Evolutionary conservation across 1,140 invertebrate species (phyloP), one percentile per base, ranked within the genome.

Genomic region (Meloidogyne floridensis): DNA sequence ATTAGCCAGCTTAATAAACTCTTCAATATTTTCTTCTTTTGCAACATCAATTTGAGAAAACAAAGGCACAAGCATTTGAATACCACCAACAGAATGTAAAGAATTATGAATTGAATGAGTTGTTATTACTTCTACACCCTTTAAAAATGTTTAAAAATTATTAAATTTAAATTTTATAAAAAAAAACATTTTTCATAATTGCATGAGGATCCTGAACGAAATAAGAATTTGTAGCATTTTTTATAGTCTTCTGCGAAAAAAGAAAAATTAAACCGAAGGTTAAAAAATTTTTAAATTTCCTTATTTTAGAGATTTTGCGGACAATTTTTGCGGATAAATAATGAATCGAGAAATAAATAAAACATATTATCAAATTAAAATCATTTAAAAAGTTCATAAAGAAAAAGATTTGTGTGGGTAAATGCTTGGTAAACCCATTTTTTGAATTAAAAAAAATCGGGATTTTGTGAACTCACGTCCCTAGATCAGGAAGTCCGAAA

Each of bases 91-190:
- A 56, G 97, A 99, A 92, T 99, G 98, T 84, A 99, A 92, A 7
- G 96, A 98, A 92, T 95, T 96, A 91, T 98, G 96, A 91, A 99
- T 98, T 84, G 97, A 98, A 92, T 98, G 95, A 80, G 97, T 99
- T 88, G 97, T 95, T 82, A 99, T 95, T 84, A 98, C 96, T 93
- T 98, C 98, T 83, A 98, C 97, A 90, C 98, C 96, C 95, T 98
- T 91, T 73, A 93, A 11, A 18, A 32, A 54, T 11, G 32, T 32
- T 32, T 32, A 20, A 32, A 32, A 32, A 32, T 15, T 13, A 9
- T 18, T 59, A 71, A 78, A 20, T 51, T 81, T 11, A 15, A 10
- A 11, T 47, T 54, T 32, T 32, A 32, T 32, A 32, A 32, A 83
- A 75, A 78, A 8, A 47, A 15, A 81, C 54, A 71, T 82, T 80